These are phyloP conservation scores for Ophraella communa DNA, from an alignment of 2,888 invertebrate genomes.

Conservation along the genomic window DNA sequence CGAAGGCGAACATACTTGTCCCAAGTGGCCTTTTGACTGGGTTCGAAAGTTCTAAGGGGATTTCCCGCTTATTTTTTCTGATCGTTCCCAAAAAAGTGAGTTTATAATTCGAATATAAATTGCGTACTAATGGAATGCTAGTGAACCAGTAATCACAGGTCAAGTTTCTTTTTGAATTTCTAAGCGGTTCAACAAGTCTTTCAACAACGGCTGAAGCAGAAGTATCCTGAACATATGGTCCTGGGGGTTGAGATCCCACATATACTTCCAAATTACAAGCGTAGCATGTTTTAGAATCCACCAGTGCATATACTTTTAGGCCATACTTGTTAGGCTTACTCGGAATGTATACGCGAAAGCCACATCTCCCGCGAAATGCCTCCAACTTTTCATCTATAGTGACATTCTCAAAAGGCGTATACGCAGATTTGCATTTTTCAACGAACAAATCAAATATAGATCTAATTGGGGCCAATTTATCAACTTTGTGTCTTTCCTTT, in stretches of 20 bases:
- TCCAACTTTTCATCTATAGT: constrained; percentile 36
- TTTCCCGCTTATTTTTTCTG: constrained; percentile 46
- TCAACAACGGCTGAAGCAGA: constrained; percentile 26
- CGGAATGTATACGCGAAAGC: constrained; percentile 7
- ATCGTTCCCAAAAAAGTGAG: constrained; percentile 43
- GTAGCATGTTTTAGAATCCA: constrained; percentile 44
- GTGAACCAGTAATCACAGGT: constrained; percentile 22
- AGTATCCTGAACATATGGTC: constrained; percentile 35
- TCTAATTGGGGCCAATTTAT: constrained; percentile 26
- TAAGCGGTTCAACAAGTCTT: constrained; percentile 30
- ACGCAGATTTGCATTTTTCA: constrained; percentile 36
- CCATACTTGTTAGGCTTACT: constrained; percentile 33
- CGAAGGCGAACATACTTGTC: constrained; percentile 43
- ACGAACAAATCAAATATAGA: constrained; percentile 37
- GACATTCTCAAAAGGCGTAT: constrained; percentile 32
- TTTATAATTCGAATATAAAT: constrained; percentile 10
- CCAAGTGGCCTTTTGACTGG: constrained; percentile 32
- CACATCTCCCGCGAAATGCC: constrained; percentile 32
- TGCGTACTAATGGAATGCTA: too few relatives aligned
- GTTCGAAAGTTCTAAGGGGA: constrained; percentile 46
- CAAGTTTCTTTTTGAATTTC: constrained; percentile 28
- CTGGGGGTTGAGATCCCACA: constrained; percentile 42
- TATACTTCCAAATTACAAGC: constrained; percentile 44
- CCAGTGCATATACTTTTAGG: constrained; percentile 48
- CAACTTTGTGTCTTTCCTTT: constrained; percentile 17